phyloP scores from a whole-genome alignment of 2,113 vertebrate genomes.

The Zeus faber region DNA sequence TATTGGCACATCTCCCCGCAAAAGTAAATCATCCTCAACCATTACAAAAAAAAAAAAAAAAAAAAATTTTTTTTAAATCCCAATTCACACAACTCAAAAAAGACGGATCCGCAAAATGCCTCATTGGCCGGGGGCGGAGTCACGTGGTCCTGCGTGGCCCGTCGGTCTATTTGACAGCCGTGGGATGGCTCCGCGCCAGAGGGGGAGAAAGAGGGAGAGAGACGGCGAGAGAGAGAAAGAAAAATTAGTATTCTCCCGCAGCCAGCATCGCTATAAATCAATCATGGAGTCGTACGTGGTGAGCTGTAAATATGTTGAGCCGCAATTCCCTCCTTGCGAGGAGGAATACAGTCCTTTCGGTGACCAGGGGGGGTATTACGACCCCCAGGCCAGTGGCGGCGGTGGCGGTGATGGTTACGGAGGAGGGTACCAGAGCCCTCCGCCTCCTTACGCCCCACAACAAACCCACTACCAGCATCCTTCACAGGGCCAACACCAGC shows the following conservation, averaged over 20 bases:
- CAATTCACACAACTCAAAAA: conserved; percentile 58
- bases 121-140: conserved; percentile 61
- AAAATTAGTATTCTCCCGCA: conserved; percentile 76
- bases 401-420: conserved; percentile 57
- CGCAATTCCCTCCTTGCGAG: conserved; percentile 74
- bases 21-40: conserved; percentile 50
- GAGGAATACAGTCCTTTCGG: conserved; percentile 74
- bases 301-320: conserved; percentile 76
- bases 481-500: conserved; percentile 48
- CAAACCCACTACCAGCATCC: conserved; percentile 56
- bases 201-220: conserved; percentile 60
- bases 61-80: conserved; percentile 49
- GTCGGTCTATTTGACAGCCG: conserved; percentile 76
- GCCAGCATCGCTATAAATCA: conserved; percentile 73
- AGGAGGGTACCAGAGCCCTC: conserved; percentile 54
- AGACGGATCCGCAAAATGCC: too few relatives aligned
- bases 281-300: conserved; percentile 75
- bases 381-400: conserved; percentile 66
- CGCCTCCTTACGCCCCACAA: conserved; percentile 62
- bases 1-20: not conserved
- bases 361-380: conserved; percentile 69
- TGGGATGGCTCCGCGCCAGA: conserved; percentile 73
- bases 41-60: too few relatives aligned
- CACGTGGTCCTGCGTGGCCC: conserved; percentile 62
- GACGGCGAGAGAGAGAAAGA: conserved; percentile 70